Evolutionary conservation across 2,888 invertebrate genomes (phyloP).

Genomic region (Pyrrhia umbra): DNA sequence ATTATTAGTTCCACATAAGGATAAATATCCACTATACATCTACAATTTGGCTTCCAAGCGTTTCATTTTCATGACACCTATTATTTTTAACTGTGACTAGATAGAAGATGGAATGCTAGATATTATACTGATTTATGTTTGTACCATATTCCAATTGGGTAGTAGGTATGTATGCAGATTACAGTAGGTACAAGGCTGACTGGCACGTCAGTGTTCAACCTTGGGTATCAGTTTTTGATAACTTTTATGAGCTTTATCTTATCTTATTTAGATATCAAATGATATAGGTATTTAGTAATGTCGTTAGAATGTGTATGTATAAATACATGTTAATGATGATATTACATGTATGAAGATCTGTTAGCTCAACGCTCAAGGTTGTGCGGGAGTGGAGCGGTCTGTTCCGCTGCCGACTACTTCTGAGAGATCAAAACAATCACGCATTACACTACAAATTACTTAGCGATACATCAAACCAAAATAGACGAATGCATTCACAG

Average conservation of each 20-base stretch:
- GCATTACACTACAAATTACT: constrained; percentile 57
- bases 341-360: constrained; percentile 23
- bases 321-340: constrained; percentile 34
- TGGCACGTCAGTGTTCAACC: constrained; percentile 15
- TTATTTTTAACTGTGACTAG: neutral
- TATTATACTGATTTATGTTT: neutral
- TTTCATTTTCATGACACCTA: neutral
- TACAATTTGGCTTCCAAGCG: neutral
- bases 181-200: constrained; percentile 30
- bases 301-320: neutral
- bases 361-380: constrained; percentile 33
- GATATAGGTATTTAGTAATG: neutral
- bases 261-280: constrained; percentile 40
- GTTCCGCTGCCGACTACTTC: constrained; percentile 16
- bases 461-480: constrained; percentile 58
- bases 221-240: constrained; percentile 24
- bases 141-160: neutral
- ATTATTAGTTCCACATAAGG: neutral
- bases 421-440: constrained; percentile 58
- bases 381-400: constrained; percentile 17
- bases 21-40: neutral
- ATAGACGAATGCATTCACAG: constrained; percentile 58
- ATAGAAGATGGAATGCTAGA: neutral
- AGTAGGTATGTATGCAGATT: constrained; percentile 1
- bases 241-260: constrained; percentile 41